A percentile compares a stretch with the other conserved stretches of the same genome.
Evolutionary conservation across 2,888 invertebrate species (phyloP).

Genomic region (Acronicta alni): DNA sequence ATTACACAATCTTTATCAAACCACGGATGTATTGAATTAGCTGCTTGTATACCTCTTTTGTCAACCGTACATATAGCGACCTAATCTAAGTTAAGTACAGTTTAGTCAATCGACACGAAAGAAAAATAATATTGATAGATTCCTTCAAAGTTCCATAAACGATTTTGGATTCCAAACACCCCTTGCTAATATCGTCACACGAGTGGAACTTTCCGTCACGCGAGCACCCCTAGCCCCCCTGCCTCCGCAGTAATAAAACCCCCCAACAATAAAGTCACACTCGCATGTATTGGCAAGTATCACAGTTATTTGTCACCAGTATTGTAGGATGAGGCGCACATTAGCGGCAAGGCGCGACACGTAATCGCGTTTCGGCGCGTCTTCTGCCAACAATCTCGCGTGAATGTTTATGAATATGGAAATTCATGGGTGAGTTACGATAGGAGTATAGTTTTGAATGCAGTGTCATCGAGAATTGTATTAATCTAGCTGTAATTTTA

Average conservation of each 20-base stretch:
- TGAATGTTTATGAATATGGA: constrained; percentile 38
- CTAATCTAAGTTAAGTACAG: too few relatives aligned
- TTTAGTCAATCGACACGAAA: too few relatives aligned
- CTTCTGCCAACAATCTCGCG: constrained; percentile 35
- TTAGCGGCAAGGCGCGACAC: constrained; percentile 43
- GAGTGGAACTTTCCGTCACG: constrained; percentile 20
- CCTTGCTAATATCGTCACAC: constrained; percentile 4
- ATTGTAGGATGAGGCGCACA: constrained; percentile 24
- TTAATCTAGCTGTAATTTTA: too few relatives aligned
- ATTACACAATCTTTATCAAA: too few relatives aligned
- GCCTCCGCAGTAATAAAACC: constrained; percentile 30
- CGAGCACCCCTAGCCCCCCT: constrained; percentile 21
- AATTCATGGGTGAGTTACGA: constrained; percentile 28
- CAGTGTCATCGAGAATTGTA: not conserved
- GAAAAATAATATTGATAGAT: too few relatives aligned
- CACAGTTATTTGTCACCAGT: constrained; percentile 25
- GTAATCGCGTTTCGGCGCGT: constrained; percentile 41
- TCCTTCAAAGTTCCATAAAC: not conserved
- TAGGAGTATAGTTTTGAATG: not conserved
- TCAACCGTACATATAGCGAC: too few relatives aligned
- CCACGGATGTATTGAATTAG: too few relatives aligned
- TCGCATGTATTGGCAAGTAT: constrained; percentile 30
- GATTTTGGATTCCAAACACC: not conserved
- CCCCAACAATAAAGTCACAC: constrained; percentile 13
- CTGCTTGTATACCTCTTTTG: too few relatives aligned